Base-by-base conservation (phyloP, 2,888 invertebrate species). In the Meloe dianella region DNA sequence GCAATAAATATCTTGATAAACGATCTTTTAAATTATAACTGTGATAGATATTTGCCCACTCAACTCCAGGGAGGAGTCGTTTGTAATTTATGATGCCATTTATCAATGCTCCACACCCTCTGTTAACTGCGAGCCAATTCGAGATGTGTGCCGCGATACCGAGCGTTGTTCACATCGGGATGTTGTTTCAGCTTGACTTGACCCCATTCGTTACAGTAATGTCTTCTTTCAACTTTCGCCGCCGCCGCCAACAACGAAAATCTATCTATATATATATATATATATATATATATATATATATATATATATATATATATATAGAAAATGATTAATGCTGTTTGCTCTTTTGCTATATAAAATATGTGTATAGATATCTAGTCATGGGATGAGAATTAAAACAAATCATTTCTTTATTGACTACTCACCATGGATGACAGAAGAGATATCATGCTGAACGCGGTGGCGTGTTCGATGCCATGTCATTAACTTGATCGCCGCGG, bases 61-160 rank as follows among this genome's bases (percentile, higher is more conserved):
- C 83, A 82, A 83, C 82, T 83, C 81, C 81, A 79, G 81, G 83
- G 83, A 83, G 83, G 83, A 83, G 83, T 79, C 80, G 79, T 74
- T 75, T 74, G 78, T 84, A 84, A 84, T 84, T 84, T 84, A 84
- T 83, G 80, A 78, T 76, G 76, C 82, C 84, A 85, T 85, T 84
- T 84, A 84, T 85, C 85, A 84, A 83, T 78, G 82, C 79, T 83
- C 84, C 84, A 84, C 84, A 84, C 84, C 84, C 84, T 84, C 83
- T 82, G 83, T 81, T 83, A 82, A 83, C 83, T 83, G 83, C 83
- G 83, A 85, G 85, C 86, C 86, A 85, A 86, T 86, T 85, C 84
- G 84, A 86, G 86, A 87, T 86, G 85, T 86, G 85, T 85, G 86
- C 85, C 80, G 79, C 80, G 82, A 82, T 82, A 83, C 78, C 74